These are phyloP conservation scores for Stenopsyche tienmushanensis DNA, from an alignment of 1,140 invertebrate species.

Conservation along the genomic window DNA sequence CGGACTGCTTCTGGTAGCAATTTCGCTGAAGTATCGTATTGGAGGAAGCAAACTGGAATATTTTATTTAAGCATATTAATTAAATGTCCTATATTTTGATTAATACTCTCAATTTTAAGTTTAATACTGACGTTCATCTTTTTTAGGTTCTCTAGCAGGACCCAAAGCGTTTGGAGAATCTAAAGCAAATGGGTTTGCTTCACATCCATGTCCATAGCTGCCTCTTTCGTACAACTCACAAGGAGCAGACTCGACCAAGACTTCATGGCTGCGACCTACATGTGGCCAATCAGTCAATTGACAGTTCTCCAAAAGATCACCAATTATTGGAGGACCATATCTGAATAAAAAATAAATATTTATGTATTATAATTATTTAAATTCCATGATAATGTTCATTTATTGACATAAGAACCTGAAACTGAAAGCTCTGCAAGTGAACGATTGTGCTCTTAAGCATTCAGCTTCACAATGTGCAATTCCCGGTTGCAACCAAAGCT, in stretches of 20 bases:
- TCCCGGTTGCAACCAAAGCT: conserved; percentile 62
- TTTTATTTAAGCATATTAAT: too few species aligned
- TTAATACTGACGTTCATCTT: conserved; percentile 24
- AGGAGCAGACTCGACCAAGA: conserved; percentile 60
- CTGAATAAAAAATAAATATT: conserved; percentile 46
- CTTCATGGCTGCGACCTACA: conserved; percentile 61
- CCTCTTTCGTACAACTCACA: conserved; percentile 76
- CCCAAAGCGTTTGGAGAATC: conserved; percentile 21
- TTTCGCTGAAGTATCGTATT: conserved; percentile 68
- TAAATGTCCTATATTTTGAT: neutral
- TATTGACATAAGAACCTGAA: conserved; percentile 64
- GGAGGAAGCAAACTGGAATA: conserved; percentile 69
- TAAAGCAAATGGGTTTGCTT: conserved; percentile 51
- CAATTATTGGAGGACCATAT: conserved; percentile 63
- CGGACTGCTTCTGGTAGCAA: conserved; percentile 65
- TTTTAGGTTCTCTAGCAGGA: conserved; percentile 21
- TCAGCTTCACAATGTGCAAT: conserved; percentile 75
- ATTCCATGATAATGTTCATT: too few species aligned
- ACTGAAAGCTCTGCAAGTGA: conserved; percentile 76
- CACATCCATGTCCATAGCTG: conserved; percentile 76
- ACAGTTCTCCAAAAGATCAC: conserved; percentile 67
- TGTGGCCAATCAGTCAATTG: conserved; percentile 71
- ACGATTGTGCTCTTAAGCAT: conserved; percentile 65
- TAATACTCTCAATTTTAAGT: too few species aligned
- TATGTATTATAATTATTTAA: neutral